phyloP scores from a whole-genome alignment of 2,113 vertebrate species.

The Neolamprologus fasciatus region DNA sequence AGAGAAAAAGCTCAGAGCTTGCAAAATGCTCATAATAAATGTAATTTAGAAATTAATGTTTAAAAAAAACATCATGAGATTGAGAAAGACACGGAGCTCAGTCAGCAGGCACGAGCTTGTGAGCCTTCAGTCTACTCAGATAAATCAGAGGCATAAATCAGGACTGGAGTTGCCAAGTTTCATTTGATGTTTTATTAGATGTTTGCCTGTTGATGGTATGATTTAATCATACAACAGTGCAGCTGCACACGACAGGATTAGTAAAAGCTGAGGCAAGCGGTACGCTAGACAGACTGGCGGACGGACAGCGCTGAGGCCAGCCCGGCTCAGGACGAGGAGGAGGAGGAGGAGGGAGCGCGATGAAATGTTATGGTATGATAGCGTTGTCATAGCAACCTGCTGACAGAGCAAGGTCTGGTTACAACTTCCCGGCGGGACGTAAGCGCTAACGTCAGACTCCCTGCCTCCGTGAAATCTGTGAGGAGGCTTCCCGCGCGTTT shows the following conservation, averaged over 20 bases:
- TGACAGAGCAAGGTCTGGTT: constrained; percentile 43
- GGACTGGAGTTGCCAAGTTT: not conserved
- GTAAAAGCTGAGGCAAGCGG: not conserved
- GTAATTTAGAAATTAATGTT: not conserved
- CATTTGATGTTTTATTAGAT: not conserved
- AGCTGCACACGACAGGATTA: not conserved
- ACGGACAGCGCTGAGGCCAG: not conserved
- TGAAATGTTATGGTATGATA: constrained; percentile 4
- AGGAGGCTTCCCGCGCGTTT: not conserved
- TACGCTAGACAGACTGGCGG: not conserved
- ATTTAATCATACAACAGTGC: not conserved
- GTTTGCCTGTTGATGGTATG: not conserved
- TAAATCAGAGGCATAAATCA: not conserved
- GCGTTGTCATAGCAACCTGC: constrained; percentile 38
- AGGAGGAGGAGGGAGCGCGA: not conserved
- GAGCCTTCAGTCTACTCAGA: not conserved
- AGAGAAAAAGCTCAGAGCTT: not conserved
- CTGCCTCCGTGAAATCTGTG: not conserved
- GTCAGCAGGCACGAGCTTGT: not conserved
- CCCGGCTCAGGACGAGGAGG: not conserved
- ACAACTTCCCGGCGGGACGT: not conserved
- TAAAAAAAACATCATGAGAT: not conserved
- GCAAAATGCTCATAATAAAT: not conserved
- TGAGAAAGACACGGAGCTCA: not conserved
- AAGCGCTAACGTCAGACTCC: not conserved